Conservation (phyloP, 2,797 vertebrate species). For the Crocodylus rhombifer region DNA sequence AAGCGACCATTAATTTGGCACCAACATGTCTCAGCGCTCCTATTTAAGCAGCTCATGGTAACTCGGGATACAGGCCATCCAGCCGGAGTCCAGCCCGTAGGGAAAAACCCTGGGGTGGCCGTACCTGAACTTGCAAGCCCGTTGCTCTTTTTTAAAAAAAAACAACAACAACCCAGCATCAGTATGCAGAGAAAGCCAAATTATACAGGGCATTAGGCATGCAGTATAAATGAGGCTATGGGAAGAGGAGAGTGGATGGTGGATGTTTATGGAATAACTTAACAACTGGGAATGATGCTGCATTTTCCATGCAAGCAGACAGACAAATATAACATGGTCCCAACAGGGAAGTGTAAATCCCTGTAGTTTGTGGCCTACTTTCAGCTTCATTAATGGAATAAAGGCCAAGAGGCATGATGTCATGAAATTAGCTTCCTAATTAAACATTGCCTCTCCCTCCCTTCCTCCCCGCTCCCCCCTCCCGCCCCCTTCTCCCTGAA, state of each 20-base stretch:
- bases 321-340: constrained; percentile 72
- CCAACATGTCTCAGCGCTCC: not conserved
- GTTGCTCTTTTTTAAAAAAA: not conserved
- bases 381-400: constrained; percentile 80
- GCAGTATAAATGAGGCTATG: constrained; percentile 66
- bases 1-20: constrained; percentile 44
- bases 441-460: constrained; percentile 75
- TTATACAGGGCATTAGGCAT: constrained; percentile 71
- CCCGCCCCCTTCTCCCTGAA: not conserved
- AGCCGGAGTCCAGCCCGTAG: constrained; percentile 6
- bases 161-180: constrained; percentile 28
- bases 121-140: not conserved
- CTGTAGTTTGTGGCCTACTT: constrained; percentile 79
- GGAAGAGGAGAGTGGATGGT: constrained; percentile 42
- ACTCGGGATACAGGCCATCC: constrained; percentile 1
- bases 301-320: constrained; percentile 76
- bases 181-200: constrained; percentile 62
- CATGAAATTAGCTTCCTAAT: constrained; percentile 82
- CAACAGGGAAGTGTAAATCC: constrained; percentile 71
- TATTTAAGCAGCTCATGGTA: not conserved
- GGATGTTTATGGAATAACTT: constrained; percentile 71
- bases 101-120: not conserved
- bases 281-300: constrained; percentile 77
- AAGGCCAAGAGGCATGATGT: constrained; percentile 80
- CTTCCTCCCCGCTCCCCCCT: constrained; percentile 33